A percentile compares a stretch with the other conserved stretches of the same genome.
phyloP scores from a whole-genome alignment of 2,888 invertebrate genomes.

The Ganaspis brasiliensis region DNA sequence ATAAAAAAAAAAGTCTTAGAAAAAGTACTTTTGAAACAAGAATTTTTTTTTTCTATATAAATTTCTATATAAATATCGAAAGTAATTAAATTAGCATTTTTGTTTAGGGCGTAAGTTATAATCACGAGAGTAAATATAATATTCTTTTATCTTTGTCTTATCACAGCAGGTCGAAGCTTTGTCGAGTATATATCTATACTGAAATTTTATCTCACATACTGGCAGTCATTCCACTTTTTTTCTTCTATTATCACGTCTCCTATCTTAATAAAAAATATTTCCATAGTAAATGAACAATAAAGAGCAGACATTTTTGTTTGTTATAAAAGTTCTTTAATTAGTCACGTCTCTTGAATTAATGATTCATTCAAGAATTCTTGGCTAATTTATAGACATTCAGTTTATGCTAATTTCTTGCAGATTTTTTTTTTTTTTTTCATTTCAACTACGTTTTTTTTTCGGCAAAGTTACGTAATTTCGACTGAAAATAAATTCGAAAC shows the following conservation, averaged over 20 bases:
- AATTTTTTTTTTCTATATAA: no score
- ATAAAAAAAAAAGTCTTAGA: not conserved
- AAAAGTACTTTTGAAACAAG: not conserved
- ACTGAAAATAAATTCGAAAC: not conserved
- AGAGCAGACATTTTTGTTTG: not conserved
- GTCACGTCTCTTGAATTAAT: not conserved
- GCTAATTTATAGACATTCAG: not conserved
- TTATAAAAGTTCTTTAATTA: not conserved
- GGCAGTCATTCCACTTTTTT: conserved; percentile 5
- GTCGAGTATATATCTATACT: conserved; percentile 5
- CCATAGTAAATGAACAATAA: not conserved
- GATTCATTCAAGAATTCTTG: not conserved
- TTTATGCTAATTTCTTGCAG: not conserved
- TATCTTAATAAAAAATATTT: conserved; percentile 4
- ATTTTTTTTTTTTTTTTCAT: not conserved
- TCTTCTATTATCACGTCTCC: not conserved
- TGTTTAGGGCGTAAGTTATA: conserved; percentile 2
- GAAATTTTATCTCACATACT: conserved; percentile 18
- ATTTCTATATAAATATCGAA: not conserved
- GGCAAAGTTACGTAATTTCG: no score
- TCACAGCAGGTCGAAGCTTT: conserved; percentile 4
- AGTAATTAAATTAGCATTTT: not conserved
- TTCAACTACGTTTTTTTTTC: no score
- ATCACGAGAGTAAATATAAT: not conserved
- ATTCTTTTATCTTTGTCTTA: conserved; percentile 16